phyloP scores from a whole-genome alignment of 2,888 invertebrate species.

The Tachystola acroxantha region DNA sequence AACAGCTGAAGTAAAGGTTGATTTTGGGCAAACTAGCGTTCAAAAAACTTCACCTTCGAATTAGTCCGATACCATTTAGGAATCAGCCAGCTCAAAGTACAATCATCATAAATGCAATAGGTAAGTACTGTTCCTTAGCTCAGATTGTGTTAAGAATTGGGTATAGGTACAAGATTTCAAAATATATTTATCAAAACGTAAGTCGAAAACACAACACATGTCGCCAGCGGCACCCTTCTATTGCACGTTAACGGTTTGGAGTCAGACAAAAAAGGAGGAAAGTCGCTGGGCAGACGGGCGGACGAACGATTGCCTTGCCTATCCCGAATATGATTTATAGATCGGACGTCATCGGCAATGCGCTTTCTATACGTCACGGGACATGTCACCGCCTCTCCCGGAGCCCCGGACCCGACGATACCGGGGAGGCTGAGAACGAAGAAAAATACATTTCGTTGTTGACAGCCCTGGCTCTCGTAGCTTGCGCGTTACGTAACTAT shows the following conservation, averaged over 20 bases:
- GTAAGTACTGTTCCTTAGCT: no score
- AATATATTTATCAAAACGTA: constrained; percentile 29
- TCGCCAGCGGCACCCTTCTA: constrained; percentile 61
- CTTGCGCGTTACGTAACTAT: no score
- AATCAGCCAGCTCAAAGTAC: no score
- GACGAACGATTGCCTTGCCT: constrained; percentile 49
- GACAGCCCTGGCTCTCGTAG: no score
- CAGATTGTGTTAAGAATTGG: no score
- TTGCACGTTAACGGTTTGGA: constrained; percentile 43
- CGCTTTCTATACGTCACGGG: constrained; percentile 68
- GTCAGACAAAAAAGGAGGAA: constrained; percentile 74
- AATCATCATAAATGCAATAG: no score
- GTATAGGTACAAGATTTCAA: no score
- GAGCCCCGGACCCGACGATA: no score
- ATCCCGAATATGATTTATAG: constrained; percentile 75
- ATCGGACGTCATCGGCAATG: constrained; percentile 69
- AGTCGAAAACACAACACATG: constrained; percentile 43
- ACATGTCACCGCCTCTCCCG: constrained; percentile 41
- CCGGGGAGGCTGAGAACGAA: constrained; percentile 28
- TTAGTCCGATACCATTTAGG: no score
- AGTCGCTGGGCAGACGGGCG: constrained; percentile 53
- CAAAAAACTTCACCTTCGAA: no score
- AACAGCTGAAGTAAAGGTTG: no score
- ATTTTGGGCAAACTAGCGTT: no score
- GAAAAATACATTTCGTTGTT: constrained; percentile 35